Evolutionary conservation across 2,797 vertebrate species (phyloP), one percentile per base, ranked within the genome.

Genomic region (Danio kyathit): DNA sequence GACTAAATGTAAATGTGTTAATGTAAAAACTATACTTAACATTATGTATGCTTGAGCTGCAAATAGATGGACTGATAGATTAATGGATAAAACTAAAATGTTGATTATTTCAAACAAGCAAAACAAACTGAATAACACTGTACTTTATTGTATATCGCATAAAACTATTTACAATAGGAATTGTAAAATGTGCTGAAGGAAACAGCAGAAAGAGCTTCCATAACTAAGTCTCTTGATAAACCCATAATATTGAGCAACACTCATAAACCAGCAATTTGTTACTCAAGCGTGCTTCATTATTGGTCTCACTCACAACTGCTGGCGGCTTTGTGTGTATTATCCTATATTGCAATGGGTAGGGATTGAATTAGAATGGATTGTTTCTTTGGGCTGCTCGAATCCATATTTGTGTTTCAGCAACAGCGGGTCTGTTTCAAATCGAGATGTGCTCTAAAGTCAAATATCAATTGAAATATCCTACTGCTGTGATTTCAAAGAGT

Each of bases 321-420:
- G 46, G 8, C 0, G 49, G 41, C 49, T 72, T 65, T 65, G 67
- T 65, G 67, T 29, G 59, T 40, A 80, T 80, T 38, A 71, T 63
- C 46, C 69, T 65, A 49, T 56, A 73, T 73, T 72, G 49, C 51
- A 65, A 46, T 73, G 4, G 13, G 57, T 21, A 48, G 19, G 38
- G 49, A 80, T 73, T 73, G 78, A 73, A 80, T 80, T 80, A 80
- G 69, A 80, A 80, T 73, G 59, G 78, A 80, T 80, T 73, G 78
- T 56, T 59, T 80, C 77, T 54, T 44, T 54, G 67, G 17, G 13
- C 67, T 64, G 59, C 40, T 64, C 59, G 48, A 51, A 80, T 63
- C 38, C 57, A 73, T 63, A 52, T 64, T 57, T 74, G 54, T 77
- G 73, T 76, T 79, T 82, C 48, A 59, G n/a, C 65, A n/a, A 16